Percentiles rank a stretch among this genome's conserved stretches.
These are phyloP conservation scores for Leptobrachium leishanense DNA, from an alignment of 2,113 vertebrate species.

Conservation along the genomic window DNA sequence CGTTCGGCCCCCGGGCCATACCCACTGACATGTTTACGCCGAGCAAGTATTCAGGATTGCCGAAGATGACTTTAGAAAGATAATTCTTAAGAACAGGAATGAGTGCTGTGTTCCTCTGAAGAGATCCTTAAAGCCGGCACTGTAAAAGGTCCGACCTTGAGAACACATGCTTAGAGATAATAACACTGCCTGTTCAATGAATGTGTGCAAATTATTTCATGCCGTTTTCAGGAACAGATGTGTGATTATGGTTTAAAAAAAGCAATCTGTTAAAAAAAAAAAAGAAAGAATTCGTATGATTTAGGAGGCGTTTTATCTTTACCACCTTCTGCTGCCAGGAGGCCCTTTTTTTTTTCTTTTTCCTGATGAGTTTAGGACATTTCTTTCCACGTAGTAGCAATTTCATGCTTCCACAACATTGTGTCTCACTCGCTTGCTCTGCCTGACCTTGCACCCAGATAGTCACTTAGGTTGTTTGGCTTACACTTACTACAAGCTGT, in stretches of 20 bases:
- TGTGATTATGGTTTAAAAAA: neutral
- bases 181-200: neutral
- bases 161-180: neutral
- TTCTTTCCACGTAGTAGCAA: neutral
- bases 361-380: neutral
- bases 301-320: neutral
- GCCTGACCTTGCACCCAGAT: slow-evolving; percentile 1
- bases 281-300: neutral
- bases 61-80: too few species aligned
- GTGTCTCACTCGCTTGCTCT: neutral
- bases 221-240: neutral
- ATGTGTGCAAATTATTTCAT: neutral
- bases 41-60: too few species aligned
- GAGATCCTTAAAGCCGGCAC: too few species aligned
- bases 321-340: neutral
- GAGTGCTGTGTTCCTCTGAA: too few species aligned
- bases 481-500: slow-evolving; percentile 41
- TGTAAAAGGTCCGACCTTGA: neutral
- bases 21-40: too few species aligned
- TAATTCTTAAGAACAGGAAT: too few species aligned
- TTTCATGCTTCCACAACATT: neutral
- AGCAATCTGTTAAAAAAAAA: neutral
- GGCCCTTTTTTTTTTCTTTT: neutral
- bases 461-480: slow-evolving; percentile 50
- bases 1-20: too few species aligned